Evolutionary conservation across 1,140 invertebrate genomes (phyloP), one percentile per base, ranked within the genome.

Genomic region (Plectrocnemia conspersa): DNA sequence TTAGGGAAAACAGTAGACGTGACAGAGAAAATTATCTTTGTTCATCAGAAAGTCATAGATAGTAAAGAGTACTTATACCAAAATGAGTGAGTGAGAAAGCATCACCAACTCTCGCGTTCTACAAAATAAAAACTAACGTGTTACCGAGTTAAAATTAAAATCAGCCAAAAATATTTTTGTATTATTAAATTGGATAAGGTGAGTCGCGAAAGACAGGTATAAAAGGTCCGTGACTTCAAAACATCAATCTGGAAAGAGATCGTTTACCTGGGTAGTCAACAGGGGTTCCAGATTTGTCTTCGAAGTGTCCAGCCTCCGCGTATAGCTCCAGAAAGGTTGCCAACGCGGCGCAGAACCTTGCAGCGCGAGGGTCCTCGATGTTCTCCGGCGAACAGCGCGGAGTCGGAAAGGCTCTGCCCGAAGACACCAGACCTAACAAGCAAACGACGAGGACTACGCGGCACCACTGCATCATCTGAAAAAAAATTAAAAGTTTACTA

Each of bases 311-410:
- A 0, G 72, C 70, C 52, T 74, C 73, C 23, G 73, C 70, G 40
- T 74, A 74, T 18, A 74, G 63, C 50, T 75, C 72, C 1, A 75
- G 65, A 72, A 74, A 73, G 46, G 71, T 75, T 65, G 72, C 71
- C 19, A 76, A 68, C 1, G 72, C 71, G 59, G 72, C 68, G 56
- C 73, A 76, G 68, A 76, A 71, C 41, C 72, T 63, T 4, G 72
- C 69, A 11, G 71, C 69, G 13, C 72, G 65, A 0, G 72, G 72
- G 62, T 75, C 73, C 24, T 73, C 72, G 6, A 66, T 67, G 1
- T 65, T 68, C 15, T 67, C 67, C 10, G 71, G 65, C 53, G 72
- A 73, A 40, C 74, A 68, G 59, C 68, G 70, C 29, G 68, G 67
- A 2, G 71, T 69, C 32, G 72, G 72, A 5, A 59, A 48, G 18